Conservation (phyloP, 2,797 vertebrate genomes). For the Sebastes taczanowskii region DNA sequence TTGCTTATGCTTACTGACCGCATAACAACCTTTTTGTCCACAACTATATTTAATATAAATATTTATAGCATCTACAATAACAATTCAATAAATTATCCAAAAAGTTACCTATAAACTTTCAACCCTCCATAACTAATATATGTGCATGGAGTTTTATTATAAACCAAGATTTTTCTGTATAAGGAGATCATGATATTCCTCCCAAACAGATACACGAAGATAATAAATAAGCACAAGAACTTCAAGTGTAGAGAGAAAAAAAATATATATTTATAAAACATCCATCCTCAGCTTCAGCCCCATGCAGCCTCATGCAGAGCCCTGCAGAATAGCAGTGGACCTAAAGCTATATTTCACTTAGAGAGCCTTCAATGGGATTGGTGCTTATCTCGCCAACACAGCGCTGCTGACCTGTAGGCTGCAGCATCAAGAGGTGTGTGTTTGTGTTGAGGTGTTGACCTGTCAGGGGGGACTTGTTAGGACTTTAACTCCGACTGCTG, state of each 20-base stretch:
- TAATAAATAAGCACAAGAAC: slow-evolving; percentile 13
- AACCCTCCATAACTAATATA: background rate
- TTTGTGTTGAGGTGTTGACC: slow-evolving; percentile 79
- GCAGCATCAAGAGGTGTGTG: slow-evolving; percentile 78
- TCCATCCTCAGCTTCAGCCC: slow-evolving; percentile 1
- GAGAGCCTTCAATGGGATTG: slow-evolving; percentile 64
- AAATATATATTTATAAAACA: background rate
- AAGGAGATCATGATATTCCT: background rate
- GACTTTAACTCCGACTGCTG: slow-evolving; percentile 81
- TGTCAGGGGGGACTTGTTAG: slow-evolving; percentile 79
- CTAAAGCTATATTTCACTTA: slow-evolving; percentile 51
- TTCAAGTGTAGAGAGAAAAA: background rate
- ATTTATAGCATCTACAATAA: slow-evolving; percentile 1
- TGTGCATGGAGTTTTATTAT: background rate
- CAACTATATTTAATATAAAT: background rate
- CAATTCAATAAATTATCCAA: background rate
- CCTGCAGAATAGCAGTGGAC: slow-evolving; percentile 39
- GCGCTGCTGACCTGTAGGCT: slow-evolving; percentile 74
- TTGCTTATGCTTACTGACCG: slow-evolving; percentile 1
- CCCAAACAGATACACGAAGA: background rate
- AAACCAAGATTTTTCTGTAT: background rate
- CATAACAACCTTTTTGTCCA: background rate
- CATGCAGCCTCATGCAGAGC: slow-evolving; percentile 12
- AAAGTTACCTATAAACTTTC: slow-evolving; percentile 17
- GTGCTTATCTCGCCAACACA: slow-evolving; percentile 71